Base-by-base conservation (phyloP, 1,140 invertebrate genomes). In the Zaprionus davidi region DNA sequence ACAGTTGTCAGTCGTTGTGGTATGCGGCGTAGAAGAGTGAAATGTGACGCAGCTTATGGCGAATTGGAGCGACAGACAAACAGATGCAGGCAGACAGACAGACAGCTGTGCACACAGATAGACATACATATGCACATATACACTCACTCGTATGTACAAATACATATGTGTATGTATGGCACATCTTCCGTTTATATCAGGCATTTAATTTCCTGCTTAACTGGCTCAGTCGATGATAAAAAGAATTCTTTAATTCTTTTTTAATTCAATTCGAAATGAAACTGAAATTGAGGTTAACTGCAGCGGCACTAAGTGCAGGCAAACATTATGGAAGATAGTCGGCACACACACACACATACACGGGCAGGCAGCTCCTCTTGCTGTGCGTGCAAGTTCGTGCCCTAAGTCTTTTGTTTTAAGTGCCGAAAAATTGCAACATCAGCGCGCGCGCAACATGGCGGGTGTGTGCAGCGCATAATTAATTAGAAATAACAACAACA, bases 331-430 rank as follows among this genome's bases (percentile, higher is more conserved):
- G 20, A 44, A 44, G 15, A 44, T 20, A 22, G 2, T 13, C 31
- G 38, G 24, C 34, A 41, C 44, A 53, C n/a, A 51, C 11, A 63
- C 28, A 49, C 13, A 44, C 11, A 51, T 24, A 17, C 38, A 51
- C 38, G 6, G 17, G n/a, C 22, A 5, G 12, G 15, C 78, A 68
- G 81, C 81, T 83, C 68, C 81, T 84, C 71, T 55, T n/a, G 24
- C 6, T 12, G 17, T 28, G 46, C 15, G 46, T 31, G 17, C 81
- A 60, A 73, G 84, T 84, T 88, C 68, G 84, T 84, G 76, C 62
- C 84, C 82, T 51, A 67, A 83, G 83, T 87, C 80, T 87, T 87
- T 87, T 69, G 84, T 78, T 82, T 85, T 66, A 73, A 44, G 41
- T 44, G 17, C 28, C 44, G 67, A 74, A 55, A 73, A 55, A 68